Evolutionary conservation across 2,888 invertebrate species (phyloP).

Genomic region (Rhamnusium bicolor): DNA sequence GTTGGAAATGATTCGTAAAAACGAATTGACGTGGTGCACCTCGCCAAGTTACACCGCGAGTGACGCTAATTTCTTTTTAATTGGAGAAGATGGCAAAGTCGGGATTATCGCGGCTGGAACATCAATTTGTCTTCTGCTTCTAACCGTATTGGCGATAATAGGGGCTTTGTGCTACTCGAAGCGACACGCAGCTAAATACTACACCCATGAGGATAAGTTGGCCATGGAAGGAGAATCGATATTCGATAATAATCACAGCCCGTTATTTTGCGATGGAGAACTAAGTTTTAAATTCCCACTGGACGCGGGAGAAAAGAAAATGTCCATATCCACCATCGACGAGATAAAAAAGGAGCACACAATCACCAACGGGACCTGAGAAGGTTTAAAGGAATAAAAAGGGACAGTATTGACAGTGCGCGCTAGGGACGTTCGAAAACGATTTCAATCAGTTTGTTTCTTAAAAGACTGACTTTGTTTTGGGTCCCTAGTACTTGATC

Average conservation of each 20-base stretch:
- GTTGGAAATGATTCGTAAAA: conserved; percentile 67
- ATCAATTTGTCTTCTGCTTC: conserved; percentile 73
- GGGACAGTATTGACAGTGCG: conserved; percentile 42
- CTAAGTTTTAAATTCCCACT: conserved; percentile 76
- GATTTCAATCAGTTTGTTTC: conserved; percentile 45
- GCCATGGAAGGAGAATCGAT: conserved; percentile 69
- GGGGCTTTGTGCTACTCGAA: conserved; percentile 78
- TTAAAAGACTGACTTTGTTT: conserved; percentile 43
- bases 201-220: conserved; percentile 84
- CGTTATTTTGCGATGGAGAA: conserved; percentile 72
- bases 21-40: conserved; percentile 72
- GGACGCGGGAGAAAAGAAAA: conserved; percentile 65
- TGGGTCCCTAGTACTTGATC: conserved; percentile 3
- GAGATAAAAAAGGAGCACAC: conserved; percentile 69
- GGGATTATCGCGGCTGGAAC: conserved; percentile 73
- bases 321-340: conserved; percentile 69
- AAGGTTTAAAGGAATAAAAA: conserved; percentile 24
- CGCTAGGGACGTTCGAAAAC: conserved; percentile 31
- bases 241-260: conserved; percentile 70
- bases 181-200: conserved; percentile 84
- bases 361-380: conserved; percentile 64
- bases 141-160: conserved; percentile 70
- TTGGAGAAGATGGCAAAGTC: conserved; percentile 74
- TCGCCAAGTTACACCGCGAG: conserved; percentile 74
- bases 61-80: conserved; percentile 69